Conservation (phyloP, 2,797 vertebrate species). For the Alauda arvensis region DNA sequence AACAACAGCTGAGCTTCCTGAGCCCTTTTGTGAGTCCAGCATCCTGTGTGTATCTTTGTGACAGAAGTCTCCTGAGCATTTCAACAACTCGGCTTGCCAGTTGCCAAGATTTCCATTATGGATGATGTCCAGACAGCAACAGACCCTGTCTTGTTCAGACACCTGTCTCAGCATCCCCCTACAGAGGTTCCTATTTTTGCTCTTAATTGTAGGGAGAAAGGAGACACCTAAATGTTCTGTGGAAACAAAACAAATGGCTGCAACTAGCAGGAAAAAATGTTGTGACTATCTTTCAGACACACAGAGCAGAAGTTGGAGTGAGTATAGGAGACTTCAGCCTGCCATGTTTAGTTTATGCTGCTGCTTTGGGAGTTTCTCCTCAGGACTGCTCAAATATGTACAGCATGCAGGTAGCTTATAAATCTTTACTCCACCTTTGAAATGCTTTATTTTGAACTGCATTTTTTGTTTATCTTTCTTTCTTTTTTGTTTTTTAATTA, state of each 20-base stretch:
- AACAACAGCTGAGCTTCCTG: slow-evolving; percentile 2
- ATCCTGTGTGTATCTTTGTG: not conserved
- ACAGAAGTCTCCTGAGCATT: not conserved
- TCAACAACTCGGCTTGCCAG: not conserved
- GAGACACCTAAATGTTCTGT: not conserved
- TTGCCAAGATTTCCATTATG: not conserved
- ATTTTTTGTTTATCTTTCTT: not conserved
- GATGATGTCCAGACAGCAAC: not conserved
- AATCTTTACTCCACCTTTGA: not conserved
- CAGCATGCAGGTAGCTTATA: not conserved
- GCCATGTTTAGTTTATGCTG: fast-evolving
- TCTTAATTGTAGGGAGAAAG: not conserved
- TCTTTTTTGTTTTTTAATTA: not conserved
- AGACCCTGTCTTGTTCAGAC: not conserved
- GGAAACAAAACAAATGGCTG: not conserved
- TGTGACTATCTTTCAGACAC: not conserved
- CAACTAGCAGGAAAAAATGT: not conserved
- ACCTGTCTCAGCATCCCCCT: not conserved
- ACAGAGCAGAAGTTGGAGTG: not conserved
- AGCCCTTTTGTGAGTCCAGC: not conserved
- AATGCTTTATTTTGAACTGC: not conserved
- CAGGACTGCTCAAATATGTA: not conserved
- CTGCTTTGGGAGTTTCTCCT: not conserved
- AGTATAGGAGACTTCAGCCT: not conserved
- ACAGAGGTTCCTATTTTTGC: not conserved